Conservation (phyloP, 1,140 invertebrate species). For the Drosophila serrata region DNA sequence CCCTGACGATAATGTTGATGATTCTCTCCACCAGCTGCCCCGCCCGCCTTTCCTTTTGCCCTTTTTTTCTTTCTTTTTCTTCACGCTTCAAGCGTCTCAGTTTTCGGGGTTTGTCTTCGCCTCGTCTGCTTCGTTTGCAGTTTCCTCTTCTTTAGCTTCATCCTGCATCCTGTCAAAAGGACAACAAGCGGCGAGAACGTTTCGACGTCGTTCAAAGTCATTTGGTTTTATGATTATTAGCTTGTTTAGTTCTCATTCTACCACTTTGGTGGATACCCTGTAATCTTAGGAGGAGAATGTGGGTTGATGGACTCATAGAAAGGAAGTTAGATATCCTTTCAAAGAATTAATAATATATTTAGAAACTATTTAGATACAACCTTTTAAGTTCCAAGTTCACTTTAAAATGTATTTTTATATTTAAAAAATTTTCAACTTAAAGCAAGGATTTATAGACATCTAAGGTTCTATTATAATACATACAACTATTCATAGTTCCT, state of each 20-base stretch:
- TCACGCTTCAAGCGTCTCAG: conserved; percentile 18
- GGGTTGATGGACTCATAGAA: not conserved
- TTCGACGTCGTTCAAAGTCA: conserved; percentile 83
- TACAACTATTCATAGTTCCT: not conserved
- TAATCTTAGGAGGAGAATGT: not conserved
- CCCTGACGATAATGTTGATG: conserved; percentile 74
- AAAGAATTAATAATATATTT: not conserved
- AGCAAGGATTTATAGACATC: not conserved
- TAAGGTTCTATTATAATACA: not conserved
- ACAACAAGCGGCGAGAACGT: conserved; percentile 46
- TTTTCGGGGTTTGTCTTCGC: not conserved
- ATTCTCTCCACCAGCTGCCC: conserved; percentile 37
- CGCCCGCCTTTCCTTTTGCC: too few relatives aligned
- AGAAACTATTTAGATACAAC: not conserved
- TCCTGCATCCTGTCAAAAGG: conserved; percentile 49
- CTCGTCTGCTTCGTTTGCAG: conserved; percentile 35
- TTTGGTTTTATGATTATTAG: conserved; percentile 85
- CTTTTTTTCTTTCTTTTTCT: conserved; percentile 32
- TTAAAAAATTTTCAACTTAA: too few relatives aligned
- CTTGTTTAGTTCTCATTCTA: conserved; percentile 77
- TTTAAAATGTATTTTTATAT: too few relatives aligned
- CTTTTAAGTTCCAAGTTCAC: too few relatives aligned
- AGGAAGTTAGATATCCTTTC: too few relatives aligned
- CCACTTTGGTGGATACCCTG: conserved; percentile 17
- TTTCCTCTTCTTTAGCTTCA: conserved; percentile 27